phyloP scores from a whole-genome alignment of 2,113 vertebrate species.

The Scortum barcoo region DNA sequence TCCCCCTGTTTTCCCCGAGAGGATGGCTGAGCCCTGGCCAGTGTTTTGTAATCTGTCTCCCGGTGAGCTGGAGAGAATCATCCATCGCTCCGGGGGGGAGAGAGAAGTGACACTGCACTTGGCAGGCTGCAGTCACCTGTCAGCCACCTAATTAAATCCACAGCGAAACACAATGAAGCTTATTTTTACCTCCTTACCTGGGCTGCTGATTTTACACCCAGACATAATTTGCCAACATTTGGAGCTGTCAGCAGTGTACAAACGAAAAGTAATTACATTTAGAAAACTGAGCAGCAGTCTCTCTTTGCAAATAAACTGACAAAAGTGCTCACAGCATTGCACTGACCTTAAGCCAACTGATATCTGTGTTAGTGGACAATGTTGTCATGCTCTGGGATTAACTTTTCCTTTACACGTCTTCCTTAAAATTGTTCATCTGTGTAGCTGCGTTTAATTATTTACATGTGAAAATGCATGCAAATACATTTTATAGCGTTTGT shows the following conservation, averaged over 20 bases:
- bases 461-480: neutral
- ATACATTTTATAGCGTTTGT: neutral
- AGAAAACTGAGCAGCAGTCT: neutral
- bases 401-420: neutral
- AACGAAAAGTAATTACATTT: neutral
- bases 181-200: neutral
- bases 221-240: neutral
- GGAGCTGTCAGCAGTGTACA: neutral
- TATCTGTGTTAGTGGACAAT: neutral
- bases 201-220: neutral
- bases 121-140: conserved; percentile 47
- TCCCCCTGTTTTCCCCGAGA: conserved; percentile 1
- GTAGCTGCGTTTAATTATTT: neutral
- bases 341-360: neutral
- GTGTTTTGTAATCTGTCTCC: conserved; percentile 45
- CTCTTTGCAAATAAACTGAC: neutral
- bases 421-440: neutral
- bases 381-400: neutral
- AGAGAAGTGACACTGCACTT: conserved; percentile 24
- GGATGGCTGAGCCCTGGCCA: conserved; percentile 3
- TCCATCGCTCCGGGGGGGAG: neutral
- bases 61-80: conserved; percentile 47
- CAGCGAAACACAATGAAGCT: neutral
- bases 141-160: conserved; percentile 34
- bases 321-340: neutral